These are phyloP conservation scores for Decapterus maruadsi DNA, from an alignment of 2,797 vertebrate genomes.

Conservation along the genomic window DNA sequence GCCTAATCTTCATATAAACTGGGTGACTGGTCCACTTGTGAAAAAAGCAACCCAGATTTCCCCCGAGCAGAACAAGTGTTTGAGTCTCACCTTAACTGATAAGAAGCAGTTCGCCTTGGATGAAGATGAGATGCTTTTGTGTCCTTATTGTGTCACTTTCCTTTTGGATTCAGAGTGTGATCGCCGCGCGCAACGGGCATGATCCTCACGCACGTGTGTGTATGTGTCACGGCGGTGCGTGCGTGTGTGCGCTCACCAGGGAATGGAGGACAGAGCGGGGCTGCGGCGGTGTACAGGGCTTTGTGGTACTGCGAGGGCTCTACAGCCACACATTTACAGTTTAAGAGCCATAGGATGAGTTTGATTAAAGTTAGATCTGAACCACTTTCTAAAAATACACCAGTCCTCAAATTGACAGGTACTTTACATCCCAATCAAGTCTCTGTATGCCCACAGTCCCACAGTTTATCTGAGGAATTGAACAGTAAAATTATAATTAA, in stretches of 20 bases:
- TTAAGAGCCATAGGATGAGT: conserved; percentile 29
- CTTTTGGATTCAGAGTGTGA: conserved; percentile 67
- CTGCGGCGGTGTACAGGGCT: conserved; percentile 9
- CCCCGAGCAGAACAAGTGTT: conserved; percentile 51
- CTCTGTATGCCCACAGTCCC: not conserved
- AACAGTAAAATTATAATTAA: no score
- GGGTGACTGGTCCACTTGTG: conserved; percentile 66
- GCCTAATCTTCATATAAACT: conserved; percentile 70
- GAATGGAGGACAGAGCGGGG: conserved; percentile 41
- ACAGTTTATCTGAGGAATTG: not conserved
- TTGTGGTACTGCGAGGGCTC: conserved; percentile 12
- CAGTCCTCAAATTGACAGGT: conserved; percentile 16
- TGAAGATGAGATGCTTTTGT: conserved; percentile 65
- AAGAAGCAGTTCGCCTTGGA: conserved; percentile 57
- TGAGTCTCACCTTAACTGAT: conserved; percentile 65
- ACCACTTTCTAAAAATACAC: not conserved
- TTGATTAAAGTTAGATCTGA: conserved; percentile 34
- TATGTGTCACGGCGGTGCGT: not conserved
- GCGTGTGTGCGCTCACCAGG: conserved; percentile 25
- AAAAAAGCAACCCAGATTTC: conserved; percentile 43
- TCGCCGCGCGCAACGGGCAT: conserved; percentile 46
- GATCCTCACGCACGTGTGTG: conserved; percentile 20
- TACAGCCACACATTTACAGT: conserved; percentile 19
- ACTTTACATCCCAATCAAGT: conserved; percentile 15
- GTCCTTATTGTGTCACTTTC: conserved; percentile 81